Conservation (phyloP, 2,797 vertebrate genomes). For the Pseudochirops corinnae region DNA sequence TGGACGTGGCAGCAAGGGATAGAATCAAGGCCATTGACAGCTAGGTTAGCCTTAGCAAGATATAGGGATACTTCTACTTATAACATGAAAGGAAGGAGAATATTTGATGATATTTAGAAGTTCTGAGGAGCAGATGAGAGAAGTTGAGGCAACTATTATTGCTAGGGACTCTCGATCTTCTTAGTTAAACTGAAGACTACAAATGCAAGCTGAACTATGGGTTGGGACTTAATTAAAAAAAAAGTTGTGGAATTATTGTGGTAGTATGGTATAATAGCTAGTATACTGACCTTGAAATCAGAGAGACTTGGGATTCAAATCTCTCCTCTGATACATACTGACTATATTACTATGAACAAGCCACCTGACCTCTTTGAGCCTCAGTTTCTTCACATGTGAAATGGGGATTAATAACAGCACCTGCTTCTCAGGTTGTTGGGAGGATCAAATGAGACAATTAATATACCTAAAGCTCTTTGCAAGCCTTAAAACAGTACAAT, state of each 20-base stretch:
- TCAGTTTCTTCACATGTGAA: background rate
- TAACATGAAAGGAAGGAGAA: background rate
- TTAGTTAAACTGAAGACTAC: background rate
- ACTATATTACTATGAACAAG: background rate
- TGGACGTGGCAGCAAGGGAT: background rate
- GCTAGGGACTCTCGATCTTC: background rate
- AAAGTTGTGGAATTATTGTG: background rate
- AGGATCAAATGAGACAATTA: background rate
- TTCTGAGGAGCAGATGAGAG: background rate
- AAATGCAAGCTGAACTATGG: background rate
- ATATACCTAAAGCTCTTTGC: background rate
- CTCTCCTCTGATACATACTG: background rate
- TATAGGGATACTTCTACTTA: background rate
- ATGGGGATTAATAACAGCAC: background rate
- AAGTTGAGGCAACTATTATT: background rate
- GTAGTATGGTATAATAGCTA: background rate
- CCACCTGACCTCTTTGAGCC: background rate
- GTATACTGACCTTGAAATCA: background rate
- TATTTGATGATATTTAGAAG: background rate
- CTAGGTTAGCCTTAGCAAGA: background rate
- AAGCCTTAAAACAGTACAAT: background rate
- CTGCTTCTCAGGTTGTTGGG: background rate
- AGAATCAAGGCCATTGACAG: background rate
- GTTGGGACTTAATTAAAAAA: background rate
- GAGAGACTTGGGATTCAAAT: background rate